A percentile compares a stretch with the other conserved stretches of the same genome.
phyloP scores from a whole-genome alignment of 2,888 invertebrate species.

The Rhagium mordax region DNA sequence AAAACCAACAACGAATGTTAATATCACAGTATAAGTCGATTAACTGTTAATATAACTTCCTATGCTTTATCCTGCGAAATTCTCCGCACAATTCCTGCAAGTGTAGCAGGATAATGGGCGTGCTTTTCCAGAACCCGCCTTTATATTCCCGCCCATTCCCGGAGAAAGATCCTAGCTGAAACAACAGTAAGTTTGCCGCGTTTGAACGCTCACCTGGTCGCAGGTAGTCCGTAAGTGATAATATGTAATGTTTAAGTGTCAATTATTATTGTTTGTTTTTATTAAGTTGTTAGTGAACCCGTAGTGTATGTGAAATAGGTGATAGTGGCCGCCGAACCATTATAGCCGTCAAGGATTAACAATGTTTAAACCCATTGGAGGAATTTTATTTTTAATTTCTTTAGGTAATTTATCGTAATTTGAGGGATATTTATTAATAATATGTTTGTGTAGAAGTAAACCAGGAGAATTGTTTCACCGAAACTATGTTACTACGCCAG shows the following conservation, averaged over 20 bases:
- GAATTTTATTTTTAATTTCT: slow-evolving; percentile 18
- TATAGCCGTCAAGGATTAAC: slow-evolving; percentile 17
- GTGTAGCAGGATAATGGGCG: slow-evolving; percentile 58
- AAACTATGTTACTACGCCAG: too few relatives aligned
- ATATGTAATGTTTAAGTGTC: slow-evolving; percentile 35
- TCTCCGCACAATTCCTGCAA: slow-evolving; percentile 52
- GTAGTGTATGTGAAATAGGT: slow-evolving; percentile 24
- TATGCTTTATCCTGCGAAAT: slow-evolving; percentile 22
- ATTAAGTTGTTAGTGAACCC: slow-evolving; percentile 29
- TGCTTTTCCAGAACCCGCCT: slow-evolving; percentile 49
- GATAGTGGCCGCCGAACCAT: slow-evolving; percentile 23
- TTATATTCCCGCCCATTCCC: slow-evolving; percentile 54
- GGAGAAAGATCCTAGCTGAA: slow-evolving; percentile 36
- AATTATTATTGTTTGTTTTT: slow-evolving; percentile 36
- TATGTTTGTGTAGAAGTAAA: not conserved
- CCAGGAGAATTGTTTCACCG: too few relatives aligned
- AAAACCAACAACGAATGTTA: slow-evolving; percentile 15
- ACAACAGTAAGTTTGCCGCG: slow-evolving; percentile 19
- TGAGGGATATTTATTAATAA: too few relatives aligned
- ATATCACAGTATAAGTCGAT: slow-evolving; percentile 32
- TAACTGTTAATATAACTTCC: slow-evolving; percentile 34
- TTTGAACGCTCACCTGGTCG: slow-evolving; percentile 28
- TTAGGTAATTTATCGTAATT: slow-evolving; percentile 5
- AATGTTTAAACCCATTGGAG: slow-evolving; percentile 12
- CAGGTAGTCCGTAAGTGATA: slow-evolving; percentile 30